Evolutionary conservation across 2,113 vertebrate species (phyloP), one percentile per base, ranked within the genome.

Genomic region (Catagonus wagneri): DNA sequence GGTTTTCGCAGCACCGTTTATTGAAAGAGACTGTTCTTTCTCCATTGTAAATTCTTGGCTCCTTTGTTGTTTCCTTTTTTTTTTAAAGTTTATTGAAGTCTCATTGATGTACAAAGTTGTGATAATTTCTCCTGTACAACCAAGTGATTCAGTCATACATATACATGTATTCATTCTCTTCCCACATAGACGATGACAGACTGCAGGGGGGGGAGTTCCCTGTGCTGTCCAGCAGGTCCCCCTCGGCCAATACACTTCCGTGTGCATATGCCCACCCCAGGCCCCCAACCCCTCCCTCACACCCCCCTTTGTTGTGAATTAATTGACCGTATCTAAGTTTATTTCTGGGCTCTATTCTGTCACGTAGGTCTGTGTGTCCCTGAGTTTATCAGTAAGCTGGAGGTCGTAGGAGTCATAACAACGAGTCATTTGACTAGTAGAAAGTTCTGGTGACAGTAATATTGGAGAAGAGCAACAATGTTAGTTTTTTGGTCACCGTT

Each of bases 381-480:
- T 27, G 68, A 36, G 22, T 58, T 78, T 50, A 16, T 32, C 61
- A 61, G 44, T 56, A 2, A 50, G 25, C n/a, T n/a, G 56, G 89
- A 94, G 25, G 32, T 9, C 1, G 0, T 7, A 16, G 54, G 27
- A 5, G 3, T 61, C 6, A 6, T 29, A 9, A 8, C 78, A 60
- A 8, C 6, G 3, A 17, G 54, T n/a, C 54, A 15, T n/a, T 27
- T 34, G 11, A 9, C 0, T 20, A 22, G 5, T 2, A 14, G 89
- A 29, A 76, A 7, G 52, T 13, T 0, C 34, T 7, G 25, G 61
- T 5, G 22, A n/a, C 3, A 34, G n/a, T 16, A 12, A 5, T 2
- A 19, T 29, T 6, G 1, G 50, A 63, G 68, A 13, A 76, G 20
- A 27, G 20, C 1, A 17, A 11, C 1, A 54, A 0, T 2, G 15